Base-by-base conservation (phyloP, 1,140 invertebrate genomes). In the Acromyrmex heyeri region DNA sequence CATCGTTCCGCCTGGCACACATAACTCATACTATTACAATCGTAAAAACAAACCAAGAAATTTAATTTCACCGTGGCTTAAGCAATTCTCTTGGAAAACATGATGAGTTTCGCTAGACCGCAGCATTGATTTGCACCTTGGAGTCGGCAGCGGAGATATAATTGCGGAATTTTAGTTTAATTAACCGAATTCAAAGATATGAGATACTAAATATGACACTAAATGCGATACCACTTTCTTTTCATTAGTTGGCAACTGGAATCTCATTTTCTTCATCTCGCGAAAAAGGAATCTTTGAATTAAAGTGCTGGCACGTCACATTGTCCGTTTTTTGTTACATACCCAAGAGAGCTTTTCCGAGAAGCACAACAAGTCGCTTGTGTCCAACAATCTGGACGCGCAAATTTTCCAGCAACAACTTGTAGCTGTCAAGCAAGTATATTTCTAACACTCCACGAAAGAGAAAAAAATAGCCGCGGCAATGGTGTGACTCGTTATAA, bases 31-130 rank as follows among this genome's bases (percentile, higher is more conserved):
- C 72, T 61, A 82, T 24, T 24, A 10, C 24, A n/a, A 7, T 34
- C 69, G 65, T 85, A 87, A 78, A 79, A 88, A 78, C 59, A 55
- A 85, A 53, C 30, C 27, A 59, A 88, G 73, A 85, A 85, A 89
- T 87, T 87, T 85, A 50, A 87, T 89, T 89, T 59, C 21, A 75
- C 24, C 8, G 18, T 27, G 65, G 12, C 44, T 73, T 38, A 59
- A 59, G 53, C 14, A 27, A 38, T 57, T 79, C 30, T 14, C 14
- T 67, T 38, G 62, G 30, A 69, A 38, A 55, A 67, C 62, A 48
- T 14, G 21, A 27, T 12, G 57, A 21, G 14, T 55, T 67, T 65
- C 18, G 30, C 8, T 50, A 30, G 75, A 62, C 44, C 76, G 44
- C 62, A 30, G 18, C 18, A 48, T 21, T 18, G 61, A 27, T 53